Conservation (phyloP, 2,888 invertebrate genomes). For the Digitonthophagus gazella region DNA sequence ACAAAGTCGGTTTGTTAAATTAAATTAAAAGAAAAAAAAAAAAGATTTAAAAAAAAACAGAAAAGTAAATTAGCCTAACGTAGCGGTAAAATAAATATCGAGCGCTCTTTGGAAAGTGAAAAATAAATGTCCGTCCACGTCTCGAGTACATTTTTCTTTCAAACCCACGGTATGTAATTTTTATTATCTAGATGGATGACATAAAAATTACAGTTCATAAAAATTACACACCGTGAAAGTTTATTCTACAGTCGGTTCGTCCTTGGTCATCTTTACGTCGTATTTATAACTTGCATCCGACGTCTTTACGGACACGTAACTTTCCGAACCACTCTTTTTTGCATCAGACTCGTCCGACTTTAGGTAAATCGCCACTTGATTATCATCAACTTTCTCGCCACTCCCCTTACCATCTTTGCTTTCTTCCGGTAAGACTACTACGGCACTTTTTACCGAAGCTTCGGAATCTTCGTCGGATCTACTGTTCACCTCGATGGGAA, state of each 20-base stretch:
- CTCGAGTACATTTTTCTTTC: too few relatives aligned
- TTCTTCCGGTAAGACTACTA: constrained; percentile 44
- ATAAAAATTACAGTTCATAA: too few relatives aligned
- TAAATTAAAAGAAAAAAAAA: background rate
- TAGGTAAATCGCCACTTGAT: constrained; percentile 62
- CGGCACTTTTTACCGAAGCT: constrained; percentile 52
- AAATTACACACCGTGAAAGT: background rate
- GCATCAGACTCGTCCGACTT: constrained; percentile 38
- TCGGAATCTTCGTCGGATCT: constrained; percentile 49
- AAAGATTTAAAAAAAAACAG: background rate
- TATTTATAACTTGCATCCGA: constrained; percentile 38
- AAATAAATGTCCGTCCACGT: background rate
- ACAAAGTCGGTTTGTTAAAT: background rate
- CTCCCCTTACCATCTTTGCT: constrained; percentile 12
- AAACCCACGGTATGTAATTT: too few relatives aligned
- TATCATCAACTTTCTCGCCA: constrained; percentile 55
- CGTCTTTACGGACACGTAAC: constrained; percentile 42
- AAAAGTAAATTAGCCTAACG: background rate
- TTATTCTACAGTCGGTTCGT: background rate
- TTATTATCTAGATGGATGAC: too few relatives aligned
- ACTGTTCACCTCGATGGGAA: background rate
- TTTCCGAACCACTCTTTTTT: constrained; percentile 27
- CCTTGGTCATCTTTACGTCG: constrained; percentile 1
- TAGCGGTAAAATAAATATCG: background rate
- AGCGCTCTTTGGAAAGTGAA: background rate